Evolutionary conservation across 2,888 invertebrate genomes (phyloP).

Genomic region (Cartodere bifasciata): DNA sequence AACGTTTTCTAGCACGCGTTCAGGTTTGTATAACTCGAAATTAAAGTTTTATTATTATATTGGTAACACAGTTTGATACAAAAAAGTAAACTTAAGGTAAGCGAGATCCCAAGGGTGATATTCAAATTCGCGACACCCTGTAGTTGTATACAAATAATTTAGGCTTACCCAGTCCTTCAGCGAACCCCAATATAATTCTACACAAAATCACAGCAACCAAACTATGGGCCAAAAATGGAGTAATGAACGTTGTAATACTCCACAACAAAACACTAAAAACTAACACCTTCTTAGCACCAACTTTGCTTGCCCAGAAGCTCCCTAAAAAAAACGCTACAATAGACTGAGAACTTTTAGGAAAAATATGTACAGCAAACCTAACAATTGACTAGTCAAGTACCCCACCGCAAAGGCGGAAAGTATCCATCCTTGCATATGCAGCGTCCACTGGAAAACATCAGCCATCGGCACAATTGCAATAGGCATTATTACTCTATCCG

Average conservation of each 20-base stretch:
- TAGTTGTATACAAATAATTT: no score
- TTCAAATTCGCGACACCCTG: no score
- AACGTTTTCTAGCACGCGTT: no score
- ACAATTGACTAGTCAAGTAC: constrained; percentile 62
- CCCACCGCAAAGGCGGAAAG: constrained; percentile 64
- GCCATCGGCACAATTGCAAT: constrained; percentile 65
- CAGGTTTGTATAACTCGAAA: no score
- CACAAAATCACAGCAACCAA: constrained; percentile 48
- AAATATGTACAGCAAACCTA: constrained; percentile 21
- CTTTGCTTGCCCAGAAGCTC: constrained; percentile 51
- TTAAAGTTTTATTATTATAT: no score
- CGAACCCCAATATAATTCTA: constrained; percentile 54
- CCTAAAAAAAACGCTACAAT: constrained; percentile 40
- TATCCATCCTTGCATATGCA: constrained; percentile 63
- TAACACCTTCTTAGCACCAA: constrained; percentile 56
- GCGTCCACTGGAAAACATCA: constrained; percentile 54
- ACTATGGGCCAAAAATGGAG: constrained; percentile 55
- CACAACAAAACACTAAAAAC: constrained; percentile 56
- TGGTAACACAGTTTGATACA: no score
- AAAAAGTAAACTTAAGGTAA: no score
- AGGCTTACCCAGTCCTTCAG: constrained; percentile 56
- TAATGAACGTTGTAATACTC: constrained; percentile 59
- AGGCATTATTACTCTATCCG: constrained; percentile 66
- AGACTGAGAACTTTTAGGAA: constrained; percentile 2
- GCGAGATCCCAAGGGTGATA: no score